Base-by-base conservation (phyloP, 1,140 invertebrate genomes). In the Stegodyphus dumicola region DNA sequence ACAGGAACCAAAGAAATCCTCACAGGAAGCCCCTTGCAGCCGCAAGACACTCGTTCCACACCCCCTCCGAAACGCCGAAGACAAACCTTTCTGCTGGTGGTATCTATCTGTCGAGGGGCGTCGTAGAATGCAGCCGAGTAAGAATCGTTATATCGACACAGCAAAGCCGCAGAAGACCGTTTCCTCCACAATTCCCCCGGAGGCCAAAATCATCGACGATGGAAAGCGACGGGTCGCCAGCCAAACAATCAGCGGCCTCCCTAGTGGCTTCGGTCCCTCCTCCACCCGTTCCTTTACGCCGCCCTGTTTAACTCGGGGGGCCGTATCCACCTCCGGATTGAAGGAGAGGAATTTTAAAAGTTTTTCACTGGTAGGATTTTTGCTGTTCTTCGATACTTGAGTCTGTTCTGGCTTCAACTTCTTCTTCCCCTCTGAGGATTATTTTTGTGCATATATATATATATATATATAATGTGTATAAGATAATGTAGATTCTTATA, bases 91-190 rank as follows among this genome's bases (percentile, higher is more conserved):
- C 33, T 33, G 33, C 33, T 33, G 13, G 7, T 18, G 69, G 33
- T 71, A 71, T 71, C 69, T 48, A 71, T 11, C 10, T 18, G 49
- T 18, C 51, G 69, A 49, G 51, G 33, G 33, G 15, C 9, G 15
- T 33, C 33, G 33, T 33, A 33, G 33, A 33, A 33, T 33, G 33
- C 33, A 33, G 33, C 33, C 33, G 33, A 60, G 56, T 0, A 15
- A 60, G 76, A 77, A 77, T 77, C 76, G 76, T 77, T 77, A 77
- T 67, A 77, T 77, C 76, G 76, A 77, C 64, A 77, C 76, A 77
- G 65, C 33, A 18, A 15, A 54, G 33, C 33, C 33, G 33, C 64
- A 17, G 60, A 51, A 56, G 54, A 48, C 53, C n/a, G 9, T 71
- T n/a, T 67, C 65, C 76, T 51, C 51, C 13, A 49, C 48, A 33